These are phyloP conservation scores for Arrhopalites spinosus DNA, from an alignment of 2,888 invertebrate species.

Conservation along the genomic window DNA sequence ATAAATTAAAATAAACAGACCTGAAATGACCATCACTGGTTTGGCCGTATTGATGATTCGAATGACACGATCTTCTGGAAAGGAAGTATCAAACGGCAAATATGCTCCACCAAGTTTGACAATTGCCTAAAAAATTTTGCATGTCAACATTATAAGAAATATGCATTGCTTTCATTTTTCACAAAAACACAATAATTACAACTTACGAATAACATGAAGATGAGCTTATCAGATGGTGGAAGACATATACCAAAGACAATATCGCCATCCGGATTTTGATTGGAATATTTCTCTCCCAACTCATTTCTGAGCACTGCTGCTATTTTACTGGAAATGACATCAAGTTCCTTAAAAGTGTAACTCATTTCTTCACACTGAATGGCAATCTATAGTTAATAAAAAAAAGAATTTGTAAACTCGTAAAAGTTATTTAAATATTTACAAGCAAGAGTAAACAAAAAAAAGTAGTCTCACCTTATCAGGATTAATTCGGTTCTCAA, in stretches of 20 bases:
- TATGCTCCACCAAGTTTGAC: constrained; percentile 85
- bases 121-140: constrained; percentile 63
- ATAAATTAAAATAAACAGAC: constrained; percentile 60
- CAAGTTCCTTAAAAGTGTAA: constrained; percentile 34
- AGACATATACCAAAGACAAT: constrained; percentile 36
- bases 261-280: constrained; percentile 37
- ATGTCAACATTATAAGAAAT: too few relatives aligned
- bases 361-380: constrained; percentile 13
- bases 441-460: too few relatives aligned
- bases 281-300: constrained; percentile 9
- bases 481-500: not conserved
- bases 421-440: too few relatives aligned
- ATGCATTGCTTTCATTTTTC: too few relatives aligned
- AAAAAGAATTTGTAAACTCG: too few relatives aligned
- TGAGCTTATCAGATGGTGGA: constrained; percentile 65
- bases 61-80: constrained; percentile 72
- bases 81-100: constrained; percentile 76
- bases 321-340: constrained; percentile 33
- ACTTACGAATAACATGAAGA: constrained; percentile 66
- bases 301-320: constrained; percentile 23
- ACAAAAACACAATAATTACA: too few relatives aligned
- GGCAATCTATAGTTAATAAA: constrained; percentile 6
- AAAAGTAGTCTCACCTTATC: not conserved
- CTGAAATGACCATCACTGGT: constrained; percentile 64
- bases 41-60: constrained; percentile 77